Evolutionary conservation across 1,140 invertebrate species (phyloP).

Genomic region (Daktulosphaira vitifoliae): DNA sequence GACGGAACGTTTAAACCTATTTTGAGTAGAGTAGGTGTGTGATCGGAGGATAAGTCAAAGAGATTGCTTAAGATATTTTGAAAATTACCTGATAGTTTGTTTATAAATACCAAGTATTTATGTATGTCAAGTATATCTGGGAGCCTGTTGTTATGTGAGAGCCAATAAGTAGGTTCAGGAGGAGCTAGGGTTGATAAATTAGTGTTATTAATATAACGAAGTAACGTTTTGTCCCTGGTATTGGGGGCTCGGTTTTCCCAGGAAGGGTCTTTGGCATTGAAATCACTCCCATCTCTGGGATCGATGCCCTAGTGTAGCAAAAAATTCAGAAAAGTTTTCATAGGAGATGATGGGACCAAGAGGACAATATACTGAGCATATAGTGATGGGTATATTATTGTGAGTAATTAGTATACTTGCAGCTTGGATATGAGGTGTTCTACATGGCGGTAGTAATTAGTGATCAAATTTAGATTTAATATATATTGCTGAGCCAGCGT

Average conservation of each 20-base stretch:
- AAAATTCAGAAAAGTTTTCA: background rate
- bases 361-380: constrained; percentile 27
- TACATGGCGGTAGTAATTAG: background rate
- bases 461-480: constrained; percentile 4
- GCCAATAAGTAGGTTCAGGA: background rate
- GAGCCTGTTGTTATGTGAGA: background rate
- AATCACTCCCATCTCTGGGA: no score
- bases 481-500: constrained; percentile 12
- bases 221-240: background rate
- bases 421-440: constrained; percentile 14
- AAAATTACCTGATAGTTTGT: background rate
- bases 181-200: background rate
- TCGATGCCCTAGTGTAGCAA: background rate
- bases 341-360: background rate
- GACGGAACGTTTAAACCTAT: background rate
- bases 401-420: constrained; percentile 11
- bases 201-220: background rate
- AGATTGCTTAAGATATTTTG: background rate
- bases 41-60: background rate
- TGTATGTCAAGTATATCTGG: background rate
- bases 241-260: background rate
- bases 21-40: background rate
- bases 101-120: background rate
- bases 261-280: no score
- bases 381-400: constrained; percentile 1